Conservation (phyloP, 2,113 vertebrate genomes). For the Corvus hawaiiensis region DNA sequence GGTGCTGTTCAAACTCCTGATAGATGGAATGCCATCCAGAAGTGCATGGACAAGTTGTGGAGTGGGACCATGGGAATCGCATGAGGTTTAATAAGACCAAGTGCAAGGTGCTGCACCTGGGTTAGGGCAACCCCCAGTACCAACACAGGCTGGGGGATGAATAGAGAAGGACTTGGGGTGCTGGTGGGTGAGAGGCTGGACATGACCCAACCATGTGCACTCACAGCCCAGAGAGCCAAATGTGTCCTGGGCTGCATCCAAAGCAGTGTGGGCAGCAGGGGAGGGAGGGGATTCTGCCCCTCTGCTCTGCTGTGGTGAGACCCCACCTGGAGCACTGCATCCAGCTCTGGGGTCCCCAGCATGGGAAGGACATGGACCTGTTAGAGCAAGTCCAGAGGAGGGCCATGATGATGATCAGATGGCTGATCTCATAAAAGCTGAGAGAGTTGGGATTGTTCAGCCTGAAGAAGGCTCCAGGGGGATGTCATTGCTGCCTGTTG, state of each 20-base stretch:
- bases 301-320: neutral
- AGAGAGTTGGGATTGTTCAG: neutral
- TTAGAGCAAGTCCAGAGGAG: neutral
- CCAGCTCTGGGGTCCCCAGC: neutral
- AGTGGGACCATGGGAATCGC: neutral
- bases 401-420: neutral
- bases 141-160: neutral
- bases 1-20: neutral
- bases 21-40: neutral
- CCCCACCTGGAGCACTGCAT: no score
- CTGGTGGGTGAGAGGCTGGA: neutral
- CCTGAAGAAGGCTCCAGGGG: neutral
- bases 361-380: neutral
- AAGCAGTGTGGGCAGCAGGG: neutral
- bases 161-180: neutral
- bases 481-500: neutral
- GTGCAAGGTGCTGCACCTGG: neutral
- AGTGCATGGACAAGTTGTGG: neutral
- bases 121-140: fast-evolving
- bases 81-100: neutral
- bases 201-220: no score
- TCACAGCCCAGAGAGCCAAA: neutral
- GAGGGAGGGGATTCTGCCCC: neutral
- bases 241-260: neutral
- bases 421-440: neutral